These are phyloP conservation scores for Metallyticus violacea DNA, from an alignment of 2,888 invertebrate species.

Conservation along the genomic window DNA sequence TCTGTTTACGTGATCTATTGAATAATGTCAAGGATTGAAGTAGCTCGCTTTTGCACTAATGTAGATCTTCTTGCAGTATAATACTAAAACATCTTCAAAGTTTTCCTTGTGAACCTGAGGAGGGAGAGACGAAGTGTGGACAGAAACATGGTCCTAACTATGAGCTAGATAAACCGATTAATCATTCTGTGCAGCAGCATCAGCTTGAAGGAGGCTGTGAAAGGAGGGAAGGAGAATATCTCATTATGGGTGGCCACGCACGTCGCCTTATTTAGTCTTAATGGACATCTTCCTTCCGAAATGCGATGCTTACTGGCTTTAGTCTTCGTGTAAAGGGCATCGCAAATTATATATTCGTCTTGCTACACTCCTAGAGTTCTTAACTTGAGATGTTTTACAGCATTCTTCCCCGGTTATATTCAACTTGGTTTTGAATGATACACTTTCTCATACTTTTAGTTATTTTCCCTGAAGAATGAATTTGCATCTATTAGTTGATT, in stretches of 20 bases:
- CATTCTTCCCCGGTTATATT: not conserved
- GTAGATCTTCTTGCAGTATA: not conserved
- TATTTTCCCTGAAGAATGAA: too few relatives aligned
- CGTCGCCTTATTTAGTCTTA: conserved; percentile 30
- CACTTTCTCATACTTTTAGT: too few relatives aligned
- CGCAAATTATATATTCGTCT: conserved; percentile 22
- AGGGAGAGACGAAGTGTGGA: conserved; percentile 6
- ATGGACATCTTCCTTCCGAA: conserved; percentile 29
- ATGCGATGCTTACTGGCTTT: conserved; percentile 27
- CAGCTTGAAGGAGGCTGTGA: conserved; percentile 22
- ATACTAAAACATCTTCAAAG: conserved; percentile 19
- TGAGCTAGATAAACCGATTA: conserved; percentile 28
- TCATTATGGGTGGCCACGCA: conserved; percentile 32
- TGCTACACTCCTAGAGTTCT: not conserved
- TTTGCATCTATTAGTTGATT: too few relatives aligned
- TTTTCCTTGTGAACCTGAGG: conserved; percentile 4
- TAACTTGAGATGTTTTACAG: not conserved
- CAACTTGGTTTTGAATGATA: too few relatives aligned
- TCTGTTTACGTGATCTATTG: too few relatives aligned
- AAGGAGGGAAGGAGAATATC: conserved; percentile 26
- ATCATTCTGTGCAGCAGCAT: conserved; percentile 23
- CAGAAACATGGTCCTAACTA: conserved; percentile 15
- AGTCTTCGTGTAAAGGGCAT: conserved; percentile 24
- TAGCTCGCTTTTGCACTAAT: not conserved
- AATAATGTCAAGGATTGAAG: not conserved